Conservation (phyloP, 2,888 invertebrate species). For the Lepidocyrtinus sp. region DNA sequence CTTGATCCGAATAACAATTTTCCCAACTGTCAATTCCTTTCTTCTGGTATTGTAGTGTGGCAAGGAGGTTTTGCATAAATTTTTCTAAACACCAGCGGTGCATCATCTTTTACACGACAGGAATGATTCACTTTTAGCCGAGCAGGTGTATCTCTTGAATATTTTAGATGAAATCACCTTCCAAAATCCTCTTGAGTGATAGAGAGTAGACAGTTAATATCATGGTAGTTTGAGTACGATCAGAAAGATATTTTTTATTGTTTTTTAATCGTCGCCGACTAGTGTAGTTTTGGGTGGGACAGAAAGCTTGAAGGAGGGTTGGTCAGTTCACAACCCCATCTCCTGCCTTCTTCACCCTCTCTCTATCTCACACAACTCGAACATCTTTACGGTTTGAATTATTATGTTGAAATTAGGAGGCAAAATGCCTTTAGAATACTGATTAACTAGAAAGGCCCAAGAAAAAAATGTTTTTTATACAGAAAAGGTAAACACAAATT, state of each 20-base stretch:
- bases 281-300: constrained; percentile 60
- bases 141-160: constrained; percentile 9
- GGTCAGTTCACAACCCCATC: constrained; percentile 61
- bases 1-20: constrained; percentile 1
- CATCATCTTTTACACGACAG: background rate
- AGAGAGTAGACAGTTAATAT: background rate
- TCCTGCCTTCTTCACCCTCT: constrained; percentile 50
- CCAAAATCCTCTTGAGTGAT: background rate
- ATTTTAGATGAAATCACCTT: background rate
- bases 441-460: constrained; percentile 45
- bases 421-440: constrained; percentile 57
- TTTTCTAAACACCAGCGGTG: background rate
- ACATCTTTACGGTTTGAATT: constrained; percentile 47
- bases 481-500: constrained; percentile 29
- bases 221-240: background rate
- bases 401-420: constrained; percentile 61
- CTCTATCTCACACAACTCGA: constrained; percentile 16
- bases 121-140: background rate
- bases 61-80: background rate
- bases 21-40: too few species aligned
- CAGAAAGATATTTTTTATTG: constrained; percentile 48
- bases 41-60: background rate
- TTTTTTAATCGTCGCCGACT: constrained; percentile 59
- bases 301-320: constrained; percentile 61
- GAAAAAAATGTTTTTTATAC: background rate